A percentile compares a stretch with the other conserved stretches of the same genome.
These are phyloP conservation scores for Cataglyphis rosenhaueri DNA, from an alignment of 2,888 invertebrate species.

Conservation along the genomic window DNA sequence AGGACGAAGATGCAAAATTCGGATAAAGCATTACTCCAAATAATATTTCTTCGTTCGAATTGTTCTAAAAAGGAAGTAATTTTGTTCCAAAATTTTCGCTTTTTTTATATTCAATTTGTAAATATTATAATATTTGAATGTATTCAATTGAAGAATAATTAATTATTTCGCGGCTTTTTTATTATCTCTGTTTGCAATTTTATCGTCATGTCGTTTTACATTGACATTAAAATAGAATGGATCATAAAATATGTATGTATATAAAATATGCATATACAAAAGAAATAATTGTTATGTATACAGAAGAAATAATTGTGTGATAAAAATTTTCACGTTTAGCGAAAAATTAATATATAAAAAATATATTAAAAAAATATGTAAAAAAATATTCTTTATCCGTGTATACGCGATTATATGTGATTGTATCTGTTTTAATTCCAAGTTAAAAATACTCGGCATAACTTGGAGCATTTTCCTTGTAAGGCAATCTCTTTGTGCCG, in stretches of 20 bases:
- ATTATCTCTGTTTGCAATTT: background rate
- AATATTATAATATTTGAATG: background rate
- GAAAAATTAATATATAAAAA: background rate
- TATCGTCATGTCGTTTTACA: background rate
- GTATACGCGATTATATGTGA: background rate
- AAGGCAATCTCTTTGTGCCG: slow-evolving; percentile 11
- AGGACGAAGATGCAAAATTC: background rate
- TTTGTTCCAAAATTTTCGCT: background rate
- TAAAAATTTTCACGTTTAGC: background rate
- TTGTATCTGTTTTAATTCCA: background rate
- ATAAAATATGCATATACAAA: background rate
- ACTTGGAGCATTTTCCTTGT: background rate
- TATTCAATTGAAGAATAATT: slow-evolving; percentile 32
- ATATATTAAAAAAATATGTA: too few species aligned
- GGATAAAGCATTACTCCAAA: background rate
- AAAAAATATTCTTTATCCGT: background rate
- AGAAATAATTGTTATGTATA: too few species aligned
- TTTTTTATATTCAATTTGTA: background rate
- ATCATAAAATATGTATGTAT: background rate
- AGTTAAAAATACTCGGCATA: background rate
- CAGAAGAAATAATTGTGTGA: background rate
- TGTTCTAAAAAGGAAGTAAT: background rate
- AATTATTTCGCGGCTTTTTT: background rate
- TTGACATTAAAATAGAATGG: background rate
- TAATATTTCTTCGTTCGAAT: background rate